Evolutionary conservation across 2,113 vertebrate genomes (phyloP), one percentile per base, ranked within the genome.

Genomic region (Ellobius talpinus): DNA sequence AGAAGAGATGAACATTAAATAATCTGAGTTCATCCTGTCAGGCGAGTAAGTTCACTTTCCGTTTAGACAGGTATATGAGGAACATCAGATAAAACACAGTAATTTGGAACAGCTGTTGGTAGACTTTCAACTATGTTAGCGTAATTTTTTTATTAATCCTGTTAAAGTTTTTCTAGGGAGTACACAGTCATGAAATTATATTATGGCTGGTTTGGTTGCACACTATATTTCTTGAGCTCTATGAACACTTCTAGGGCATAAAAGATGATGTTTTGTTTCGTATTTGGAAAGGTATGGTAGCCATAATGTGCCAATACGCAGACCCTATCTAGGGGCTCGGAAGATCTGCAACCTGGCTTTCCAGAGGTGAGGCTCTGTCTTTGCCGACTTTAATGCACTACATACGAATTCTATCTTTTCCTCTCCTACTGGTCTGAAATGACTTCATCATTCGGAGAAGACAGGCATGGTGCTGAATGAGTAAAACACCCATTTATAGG

Each of bases 51-150:
- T 90, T 95, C 84, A 87, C 90, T 90, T 88, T 96, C 84, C 90
- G 74, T 52, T 90, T 76, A 77, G 91, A 94, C 79, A 93, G 92
- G 84, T 92, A 93, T 39, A 68, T 77, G 65, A 4, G 89, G 61
- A 95, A 72, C 84, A 81, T 93, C 90, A 98, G 96, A 45, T 73
- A 93, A 45, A 87, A 66, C 84, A 85, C 19, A 72, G 81, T 96
- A 94, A 98, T 93, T 58, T 92, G 76, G 26, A 97, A 93, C 93
- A 97, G 92, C 93, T 93, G 90, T 77, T 96, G 97, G 96, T 87
- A 91, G 74, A 68, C 87, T 93, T 76, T 96, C 97, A 97, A 97
- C 85, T 94, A 95, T 29, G 52, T 76, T 63, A 45, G n/a, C 47
- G n/a, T n/a, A 87, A 81, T 68, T 26, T 77, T 90, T 91, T 91